Base-by-base conservation (phyloP, 2,888 invertebrate species). In the Himalopsyche anomala region DNA sequence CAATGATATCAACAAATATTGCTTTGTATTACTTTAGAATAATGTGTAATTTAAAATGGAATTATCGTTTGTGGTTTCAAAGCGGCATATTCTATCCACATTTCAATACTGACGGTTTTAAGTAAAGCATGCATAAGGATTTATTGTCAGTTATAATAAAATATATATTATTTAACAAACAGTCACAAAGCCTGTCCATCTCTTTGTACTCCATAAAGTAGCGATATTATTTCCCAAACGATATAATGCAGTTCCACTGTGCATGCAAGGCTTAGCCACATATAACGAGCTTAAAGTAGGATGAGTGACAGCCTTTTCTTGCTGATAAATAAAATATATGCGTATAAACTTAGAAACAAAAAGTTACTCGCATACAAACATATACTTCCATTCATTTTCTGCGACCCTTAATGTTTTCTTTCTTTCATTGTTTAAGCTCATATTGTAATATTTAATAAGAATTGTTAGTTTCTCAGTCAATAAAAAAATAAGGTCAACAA, bases 151-250 rank as follows among this genome's bases (percentile, higher is more conserved):
- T 38, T 74, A 38, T 74, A 74, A 74, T 74, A 74, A 74, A 74
- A 74, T 74, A 74, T 38, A 38, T 74, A 74, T 74, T 74, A 74
- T 74, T 74, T 74, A 38, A 74, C 74, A 74, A 74, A 74, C 74
- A 38, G 38, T 74, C 62, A 36, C 36, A 28, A 28, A 36, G 74
- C 36, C 74, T 74, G 74, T 74, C 74, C 36, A 74, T 74, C 74
- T 19, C 74, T 74, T 74, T 74, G 74, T 74, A 74, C 74, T 11
- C 15, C 15, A 12, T 15, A 12, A 38, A 74, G 74, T 74, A 74
- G 74, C 11, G 74, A 74, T 74, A 74, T 74, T 74, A 74, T 74
- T 38, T 74, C 36, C 74, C 36, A 36, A 74, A 62, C 62, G 19
- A 74, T 74, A 38, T 74, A 38, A 38, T 74, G 36, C 74, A 74